Evolutionary conservation across 2,113 vertebrate species (phyloP).

Genomic region (Camelus dromedarius): DNA sequence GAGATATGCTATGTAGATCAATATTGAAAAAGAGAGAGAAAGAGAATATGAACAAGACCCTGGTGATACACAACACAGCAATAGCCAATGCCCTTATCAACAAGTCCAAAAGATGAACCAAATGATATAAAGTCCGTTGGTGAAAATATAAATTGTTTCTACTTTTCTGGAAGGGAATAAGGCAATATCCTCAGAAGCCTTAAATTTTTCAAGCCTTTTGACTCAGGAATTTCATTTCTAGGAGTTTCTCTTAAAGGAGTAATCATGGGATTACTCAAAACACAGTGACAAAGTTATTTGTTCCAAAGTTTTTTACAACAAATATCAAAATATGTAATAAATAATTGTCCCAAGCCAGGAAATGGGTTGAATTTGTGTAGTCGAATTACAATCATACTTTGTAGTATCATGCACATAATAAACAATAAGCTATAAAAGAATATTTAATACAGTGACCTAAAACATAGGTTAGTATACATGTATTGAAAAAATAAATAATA

Average conservation of each 20-base stretch:
- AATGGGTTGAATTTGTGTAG: neutral
- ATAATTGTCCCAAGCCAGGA: neutral
- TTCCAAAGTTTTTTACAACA: conserved; percentile 44
- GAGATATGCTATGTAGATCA: neutral
- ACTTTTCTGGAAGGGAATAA: neutral
- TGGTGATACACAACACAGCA: neutral
- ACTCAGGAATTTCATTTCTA: conserved; percentile 8
- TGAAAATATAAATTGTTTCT: neutral
- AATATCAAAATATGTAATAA: conserved; percentile 13
- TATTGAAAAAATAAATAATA: neutral
- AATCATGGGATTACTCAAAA: conserved; percentile 26
- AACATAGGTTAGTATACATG: neutral
- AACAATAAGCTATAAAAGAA: neutral
- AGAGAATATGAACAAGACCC: neutral
- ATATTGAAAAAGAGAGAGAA: neutral
- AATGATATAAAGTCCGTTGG: neutral
- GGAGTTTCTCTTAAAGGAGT: neutral
- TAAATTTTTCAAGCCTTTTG: conserved; percentile 18
- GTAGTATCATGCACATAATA: neutral
- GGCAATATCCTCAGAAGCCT: neutral
- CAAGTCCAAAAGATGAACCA: neutral
- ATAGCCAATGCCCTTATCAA: neutral
- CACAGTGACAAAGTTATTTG: neutral
- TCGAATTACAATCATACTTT: neutral
- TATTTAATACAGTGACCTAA: neutral